Evolutionary conservation across 2,888 invertebrate species (phyloP).

Genomic region (Actias luna): DNA sequence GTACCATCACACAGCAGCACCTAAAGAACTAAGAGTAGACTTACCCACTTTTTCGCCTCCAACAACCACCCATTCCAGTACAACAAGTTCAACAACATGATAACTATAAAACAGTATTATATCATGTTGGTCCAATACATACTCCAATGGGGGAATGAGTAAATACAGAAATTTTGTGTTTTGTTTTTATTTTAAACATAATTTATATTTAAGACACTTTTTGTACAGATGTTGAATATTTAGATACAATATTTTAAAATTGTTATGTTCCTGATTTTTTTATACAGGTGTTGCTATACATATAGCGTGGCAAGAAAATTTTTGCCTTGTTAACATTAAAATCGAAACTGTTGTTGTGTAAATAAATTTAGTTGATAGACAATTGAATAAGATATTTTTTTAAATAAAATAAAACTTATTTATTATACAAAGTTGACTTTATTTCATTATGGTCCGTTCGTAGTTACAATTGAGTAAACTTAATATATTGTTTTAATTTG

Average conservation of each 20-base stretch:
- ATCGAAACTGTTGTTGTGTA: constrained; percentile 49
- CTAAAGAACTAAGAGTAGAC: constrained; percentile 73
- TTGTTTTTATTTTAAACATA: constrained; percentile 17
- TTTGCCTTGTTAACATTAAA: constrained; percentile 34
- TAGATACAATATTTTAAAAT: constrained; percentile 14
- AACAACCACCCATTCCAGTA: constrained; percentile 41
- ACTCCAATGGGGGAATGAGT: constrained; percentile 26
- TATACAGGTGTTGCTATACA: constrained; percentile 3
- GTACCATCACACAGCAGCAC: constrained; percentile 68
- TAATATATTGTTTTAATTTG: neutral
- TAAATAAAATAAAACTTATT: constrained; percentile 74
- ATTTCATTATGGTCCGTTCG: neutral
- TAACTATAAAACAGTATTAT: too few relatives aligned
- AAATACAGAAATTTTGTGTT: neutral
- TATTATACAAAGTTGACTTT: constrained; percentile 46
- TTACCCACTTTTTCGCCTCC: constrained; percentile 82
- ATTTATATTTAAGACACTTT: constrained; percentile 20
- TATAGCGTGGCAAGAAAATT: neutral
- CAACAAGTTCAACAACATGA: constrained; percentile 31
- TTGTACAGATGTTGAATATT: constrained; percentile 18
- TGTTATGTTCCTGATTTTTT: constrained; percentile 12
- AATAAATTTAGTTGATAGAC: constrained; percentile 56
- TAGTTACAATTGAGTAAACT: neutral
- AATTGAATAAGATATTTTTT: constrained; percentile 62
- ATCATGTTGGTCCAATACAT: constrained; percentile 30